These are phyloP conservation scores for Parotocinclus haroldoi DNA, from an alignment of 2,797 vertebrate genomes.

Conservation along the genomic window DNA sequence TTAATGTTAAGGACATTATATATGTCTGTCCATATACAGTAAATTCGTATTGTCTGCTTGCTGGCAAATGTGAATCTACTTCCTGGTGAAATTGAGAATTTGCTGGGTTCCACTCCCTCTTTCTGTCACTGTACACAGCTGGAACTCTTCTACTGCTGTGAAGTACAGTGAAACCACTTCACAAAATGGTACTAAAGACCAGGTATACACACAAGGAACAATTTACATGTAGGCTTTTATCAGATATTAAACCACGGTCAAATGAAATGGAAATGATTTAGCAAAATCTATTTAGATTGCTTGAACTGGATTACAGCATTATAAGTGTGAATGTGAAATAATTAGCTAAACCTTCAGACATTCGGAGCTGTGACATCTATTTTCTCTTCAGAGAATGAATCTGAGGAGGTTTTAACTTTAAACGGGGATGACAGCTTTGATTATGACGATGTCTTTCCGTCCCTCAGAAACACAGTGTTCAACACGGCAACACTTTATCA, in stretches of 20 bases:
- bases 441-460: conserved; percentile 69
- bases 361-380: conserved; percentile 7
- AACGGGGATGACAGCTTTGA: conserved; percentile 73
- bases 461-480: conserved; percentile 62
- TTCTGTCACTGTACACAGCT: conserved; percentile 50
- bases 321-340: conserved; percentile 32
- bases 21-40: not conserved
- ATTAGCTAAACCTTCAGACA: conserved; percentile 21
- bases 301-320: conserved; percentile 19
- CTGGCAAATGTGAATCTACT: conserved; percentile 57
- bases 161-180: conserved; percentile 33
- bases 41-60: conserved; percentile 12
- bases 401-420: conserved; percentile 69
- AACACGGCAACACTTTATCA: conserved; percentile 23
- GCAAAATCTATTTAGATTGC: conserved; percentile 10
- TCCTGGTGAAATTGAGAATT: conserved; percentile 65
- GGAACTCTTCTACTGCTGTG: conserved; percentile 47
- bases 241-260: conserved; percentile 3
- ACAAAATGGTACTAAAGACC: conserved; percentile 5
- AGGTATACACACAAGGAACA: conserved; percentile 15
- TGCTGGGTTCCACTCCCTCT: conserved; percentile 38
- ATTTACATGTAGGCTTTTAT: conserved; percentile 7
- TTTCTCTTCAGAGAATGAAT: conserved; percentile 39
- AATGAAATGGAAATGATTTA: conserved; percentile 20
- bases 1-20: not conserved